Conservation (phyloP, 1,140 invertebrate genomes). For the Neodiprion fabricii region DNA sequence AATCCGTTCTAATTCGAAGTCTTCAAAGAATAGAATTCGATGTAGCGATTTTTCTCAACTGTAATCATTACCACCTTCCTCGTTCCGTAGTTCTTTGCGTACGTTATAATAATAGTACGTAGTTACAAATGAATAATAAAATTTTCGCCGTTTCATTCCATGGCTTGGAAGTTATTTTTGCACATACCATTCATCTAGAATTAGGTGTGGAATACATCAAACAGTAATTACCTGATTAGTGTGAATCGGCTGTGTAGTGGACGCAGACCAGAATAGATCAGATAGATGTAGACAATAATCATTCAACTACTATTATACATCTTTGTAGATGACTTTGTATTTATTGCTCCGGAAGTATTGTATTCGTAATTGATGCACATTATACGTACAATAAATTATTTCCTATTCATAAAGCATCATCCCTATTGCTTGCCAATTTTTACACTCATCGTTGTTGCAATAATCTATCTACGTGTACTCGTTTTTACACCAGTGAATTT, state of each 20-base stretch:
- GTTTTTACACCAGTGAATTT: conserved; percentile 16
- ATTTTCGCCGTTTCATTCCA: conserved; percentile 5
- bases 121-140: conserved; percentile 17
- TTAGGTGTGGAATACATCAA: too few species aligned
- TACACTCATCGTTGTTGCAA: conserved; percentile 4
- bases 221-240: too few species aligned
- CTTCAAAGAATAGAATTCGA: too few species aligned
- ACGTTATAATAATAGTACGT: conserved; percentile 9
- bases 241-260: too few species aligned
- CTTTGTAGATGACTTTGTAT: conserved; percentile 9
- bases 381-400: conserved; percentile 9
- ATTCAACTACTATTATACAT: background rate
- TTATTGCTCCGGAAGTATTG: conserved; percentile 18
- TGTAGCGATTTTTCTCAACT: too few species aligned
- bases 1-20: too few species aligned
- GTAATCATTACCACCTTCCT: too few species aligned
- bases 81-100: background rate
- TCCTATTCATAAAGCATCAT: background rate
- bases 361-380: conserved; percentile 12
- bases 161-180: too few species aligned
- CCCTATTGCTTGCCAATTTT: background rate
- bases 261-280: too few species aligned
- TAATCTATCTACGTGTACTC: background rate
- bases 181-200: too few species aligned
- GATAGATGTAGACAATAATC: background rate